These are phyloP conservation scores for Sebastiscus albofasciatus DNA, from an alignment of 2,797 vertebrate genomes.

Conservation along the genomic window DNA sequence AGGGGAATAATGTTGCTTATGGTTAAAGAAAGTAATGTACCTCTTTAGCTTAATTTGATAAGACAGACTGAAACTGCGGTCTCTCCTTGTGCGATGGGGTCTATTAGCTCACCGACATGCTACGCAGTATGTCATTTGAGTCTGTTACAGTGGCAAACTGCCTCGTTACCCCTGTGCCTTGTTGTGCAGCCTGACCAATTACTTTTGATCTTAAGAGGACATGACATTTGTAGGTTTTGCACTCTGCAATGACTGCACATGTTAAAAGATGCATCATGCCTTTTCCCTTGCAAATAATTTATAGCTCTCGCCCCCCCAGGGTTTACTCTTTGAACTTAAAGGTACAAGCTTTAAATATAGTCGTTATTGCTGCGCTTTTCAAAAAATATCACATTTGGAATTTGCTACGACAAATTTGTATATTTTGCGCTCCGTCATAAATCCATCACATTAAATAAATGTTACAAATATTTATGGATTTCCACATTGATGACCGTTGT, in stretches of 20 bases:
- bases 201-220: constrained; percentile 96
- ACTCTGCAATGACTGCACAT: constrained; percentile 91
- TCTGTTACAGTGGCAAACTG: constrained; percentile 84
- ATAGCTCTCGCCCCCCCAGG: constrained; percentile 75
- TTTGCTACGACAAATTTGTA: constrained; percentile 28
- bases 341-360: constrained; percentile 79
- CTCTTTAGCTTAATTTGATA: constrained; percentile 62
- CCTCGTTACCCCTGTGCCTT: constrained; percentile 80
- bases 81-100: constrained; percentile 67
- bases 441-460: background rate
- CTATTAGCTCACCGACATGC: constrained; percentile 82
- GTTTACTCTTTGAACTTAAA: constrained; percentile 85
- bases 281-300: constrained; percentile 85
- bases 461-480: background rate
- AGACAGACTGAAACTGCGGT: constrained; percentile 62
- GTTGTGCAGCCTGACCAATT: constrained; percentile 91
- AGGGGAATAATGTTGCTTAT: background rate
- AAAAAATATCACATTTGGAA: constrained; percentile 53
- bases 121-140: constrained; percentile 79
- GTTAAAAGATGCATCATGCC: constrained; percentile 91
- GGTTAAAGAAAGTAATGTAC: constrained; percentile 16
- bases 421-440: background rate
- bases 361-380: constrained; percentile 40
- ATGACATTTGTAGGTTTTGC: constrained; percentile 92
- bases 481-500: background rate